phyloP scores from a whole-genome alignment of 2,888 invertebrate genomes.

The Caenorhabditis panamensis region DNA sequence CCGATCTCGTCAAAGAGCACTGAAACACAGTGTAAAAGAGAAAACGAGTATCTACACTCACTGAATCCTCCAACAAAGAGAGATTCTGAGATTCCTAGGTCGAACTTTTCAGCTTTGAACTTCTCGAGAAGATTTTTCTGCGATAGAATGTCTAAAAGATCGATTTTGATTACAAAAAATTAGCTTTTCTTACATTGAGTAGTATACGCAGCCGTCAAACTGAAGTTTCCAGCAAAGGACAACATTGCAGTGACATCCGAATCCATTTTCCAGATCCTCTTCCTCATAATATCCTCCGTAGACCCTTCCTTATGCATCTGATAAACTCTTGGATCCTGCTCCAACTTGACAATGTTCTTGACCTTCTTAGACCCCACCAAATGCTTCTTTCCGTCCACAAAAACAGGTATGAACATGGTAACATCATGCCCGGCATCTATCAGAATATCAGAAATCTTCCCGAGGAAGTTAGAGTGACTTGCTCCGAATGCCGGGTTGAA shows the following conservation, averaged over 20 bases:
- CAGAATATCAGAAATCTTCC: slow-evolving; percentile 62
- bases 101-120: slow-evolving; percentile 41
- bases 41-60: too few relatives aligned
- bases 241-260: not conserved
- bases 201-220: too few relatives aligned
- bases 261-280: slow-evolving; percentile 36
- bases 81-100: slow-evolving; percentile 47
- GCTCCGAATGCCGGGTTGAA: slow-evolving; percentile 64
- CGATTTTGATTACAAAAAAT: too few relatives aligned
- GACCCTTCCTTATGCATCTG: slow-evolving; percentile 20
- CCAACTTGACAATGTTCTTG: slow-evolving; percentile 36
- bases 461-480: slow-evolving; percentile 63
- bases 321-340: slow-evolving; percentile 38
- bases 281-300: slow-evolving; percentile 25
- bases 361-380: slow-evolving; percentile 57
- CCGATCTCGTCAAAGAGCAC: slow-evolving; percentile 51
- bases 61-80: slow-evolving; percentile 37
- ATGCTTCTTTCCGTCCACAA: slow-evolving; percentile 22
- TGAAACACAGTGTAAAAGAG: too few relatives aligned
- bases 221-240: too few relatives aligned
- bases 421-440: slow-evolving; percentile 64
- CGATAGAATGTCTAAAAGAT: slow-evolving; percentile 36
- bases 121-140: slow-evolving; percentile 27
- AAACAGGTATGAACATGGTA: slow-evolving; percentile 53
- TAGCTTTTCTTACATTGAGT: too few relatives aligned